Base-by-base conservation (phyloP, 2,797 vertebrate genomes). In the Perodicticus potto region DNA sequence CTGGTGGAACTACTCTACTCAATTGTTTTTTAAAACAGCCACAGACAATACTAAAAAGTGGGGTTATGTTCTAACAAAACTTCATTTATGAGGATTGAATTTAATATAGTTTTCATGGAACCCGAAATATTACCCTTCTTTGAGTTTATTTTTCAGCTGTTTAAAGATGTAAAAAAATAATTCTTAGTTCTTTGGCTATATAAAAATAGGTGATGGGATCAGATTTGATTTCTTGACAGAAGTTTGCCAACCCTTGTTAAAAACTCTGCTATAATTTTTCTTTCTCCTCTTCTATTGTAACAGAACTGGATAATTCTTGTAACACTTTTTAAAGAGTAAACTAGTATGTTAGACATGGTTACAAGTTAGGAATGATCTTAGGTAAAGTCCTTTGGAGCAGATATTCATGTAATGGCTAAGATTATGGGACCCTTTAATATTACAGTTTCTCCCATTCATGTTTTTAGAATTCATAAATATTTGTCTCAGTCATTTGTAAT, bases 71-170 rank as follows among this genome's bases (percentile, higher is more conserved):
- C 34, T 92, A 29, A 59, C 83, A 94, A 91, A 95, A 91, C n/a
- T 84, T 87, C n/a, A 81, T 86, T 90, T 93, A 63, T 77, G 57
- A 40, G n/a, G 55, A 82, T 8, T 73, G 67, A 76, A 83, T 89
- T 92, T 95, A 49, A 72, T 81, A 17, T n/a, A 65, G 65, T 93
- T 93, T 89, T 87, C 27, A 20, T 94, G 61, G 43, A 8, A 91
- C 20, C 53, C 76, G 32, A 93, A 95, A n/a, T 95, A 67, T 11
- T 76, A 4, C 72, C 96, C 25, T 91, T 96, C 25, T 91, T 97
- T 91, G 43, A 95, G 22, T 85, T 73, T 37, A 5, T 77, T 91
- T 88, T 61, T 89, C 5, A 94, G 43, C 27, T 89, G 63, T 88
- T 93, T 83, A 67, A 95, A 89, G 92, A 90, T 82, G 7, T 77